phyloP scores from a whole-genome alignment of 2,888 invertebrate species.

The Kryphioiulus occultus region DNA sequence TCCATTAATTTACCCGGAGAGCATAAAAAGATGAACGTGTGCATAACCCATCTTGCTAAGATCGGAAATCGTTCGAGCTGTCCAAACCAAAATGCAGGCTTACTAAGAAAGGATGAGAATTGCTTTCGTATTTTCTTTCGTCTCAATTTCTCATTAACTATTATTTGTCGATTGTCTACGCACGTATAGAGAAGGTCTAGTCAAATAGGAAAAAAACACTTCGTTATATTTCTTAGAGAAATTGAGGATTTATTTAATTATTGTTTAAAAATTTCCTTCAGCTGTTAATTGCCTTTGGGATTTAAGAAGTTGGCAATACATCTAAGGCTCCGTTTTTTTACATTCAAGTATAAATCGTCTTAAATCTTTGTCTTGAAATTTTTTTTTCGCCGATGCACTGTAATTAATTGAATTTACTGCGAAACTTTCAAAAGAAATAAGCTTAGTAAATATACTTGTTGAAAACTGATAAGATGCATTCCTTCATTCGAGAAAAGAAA shows the following conservation, averaged over 20 bases:
- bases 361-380: neutral
- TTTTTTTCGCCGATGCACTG: neutral
- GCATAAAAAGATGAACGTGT: neutral
- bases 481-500: neutral
- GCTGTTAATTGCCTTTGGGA: constrained; percentile 7
- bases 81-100: neutral
- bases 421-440: neutral
- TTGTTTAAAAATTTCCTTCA: neutral
- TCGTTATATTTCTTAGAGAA: neutral
- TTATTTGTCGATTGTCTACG: neutral
- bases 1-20: neutral
- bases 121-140: neutral
- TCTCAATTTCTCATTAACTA: neutral
- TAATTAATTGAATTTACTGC: neutral
- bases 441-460: neutral
- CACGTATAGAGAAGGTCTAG: neutral
- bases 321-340: neutral
- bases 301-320: neutral
- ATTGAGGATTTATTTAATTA: neutral
- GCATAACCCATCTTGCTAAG: neutral
- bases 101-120: neutral
- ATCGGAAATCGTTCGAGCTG: neutral
- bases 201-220: neutral
- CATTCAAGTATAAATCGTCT: neutral
- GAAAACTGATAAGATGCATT: neutral